A percentile compares a stretch with the other conserved stretches of the same genome.
These are phyloP conservation scores for Antechinus flavipes DNA, from an alignment of 2,113 vertebrate genomes.

Conservation along the genomic window DNA sequence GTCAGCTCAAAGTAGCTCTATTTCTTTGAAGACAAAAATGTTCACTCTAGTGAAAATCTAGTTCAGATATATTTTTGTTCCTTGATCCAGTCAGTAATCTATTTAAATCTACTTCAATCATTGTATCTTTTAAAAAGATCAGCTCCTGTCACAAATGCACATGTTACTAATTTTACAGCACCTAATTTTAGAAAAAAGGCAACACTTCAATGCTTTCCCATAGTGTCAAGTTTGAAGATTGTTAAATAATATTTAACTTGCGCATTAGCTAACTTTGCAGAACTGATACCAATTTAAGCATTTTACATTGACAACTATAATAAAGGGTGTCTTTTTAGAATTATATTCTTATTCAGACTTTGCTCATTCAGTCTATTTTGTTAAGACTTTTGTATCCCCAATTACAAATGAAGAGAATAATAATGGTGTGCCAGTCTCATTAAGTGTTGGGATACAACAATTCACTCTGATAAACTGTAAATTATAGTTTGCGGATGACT, in stretches of 20 bases:
- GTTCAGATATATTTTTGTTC: conserved; percentile 35
- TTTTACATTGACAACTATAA: conserved; percentile 69
- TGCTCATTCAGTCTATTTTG: conserved; percentile 41
- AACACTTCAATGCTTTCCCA: conserved; percentile 61
- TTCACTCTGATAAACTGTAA: conserved; percentile 58
- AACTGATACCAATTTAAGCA: conserved; percentile 68
- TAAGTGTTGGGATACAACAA: conserved; percentile 54
- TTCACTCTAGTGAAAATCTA: not conserved
- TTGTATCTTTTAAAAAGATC: conserved; percentile 46
- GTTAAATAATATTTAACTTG: conserved; percentile 62
- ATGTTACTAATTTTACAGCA: conserved; percentile 49
- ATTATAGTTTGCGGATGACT: conserved; percentile 58
- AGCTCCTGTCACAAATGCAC: conserved; percentile 35
- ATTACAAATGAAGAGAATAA: conserved; percentile 59
- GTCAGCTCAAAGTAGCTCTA: not conserved
- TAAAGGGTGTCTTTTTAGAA: conserved; percentile 64
- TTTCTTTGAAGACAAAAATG: not conserved
- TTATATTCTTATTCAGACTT: conserved; percentile 63
- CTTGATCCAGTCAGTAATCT: conserved; percentile 52
- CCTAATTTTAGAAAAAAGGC: conserved; percentile 64
- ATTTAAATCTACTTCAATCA: conserved; percentile 61
- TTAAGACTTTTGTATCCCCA: conserved; percentile 67
- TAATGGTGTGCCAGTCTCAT: conserved; percentile 54
- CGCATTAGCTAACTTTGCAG: conserved; percentile 69
- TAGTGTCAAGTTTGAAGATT: conserved; percentile 41